Base-by-base conservation (phyloP, 1,140 invertebrate species). In the Drosophila subpulchrella region DNA sequence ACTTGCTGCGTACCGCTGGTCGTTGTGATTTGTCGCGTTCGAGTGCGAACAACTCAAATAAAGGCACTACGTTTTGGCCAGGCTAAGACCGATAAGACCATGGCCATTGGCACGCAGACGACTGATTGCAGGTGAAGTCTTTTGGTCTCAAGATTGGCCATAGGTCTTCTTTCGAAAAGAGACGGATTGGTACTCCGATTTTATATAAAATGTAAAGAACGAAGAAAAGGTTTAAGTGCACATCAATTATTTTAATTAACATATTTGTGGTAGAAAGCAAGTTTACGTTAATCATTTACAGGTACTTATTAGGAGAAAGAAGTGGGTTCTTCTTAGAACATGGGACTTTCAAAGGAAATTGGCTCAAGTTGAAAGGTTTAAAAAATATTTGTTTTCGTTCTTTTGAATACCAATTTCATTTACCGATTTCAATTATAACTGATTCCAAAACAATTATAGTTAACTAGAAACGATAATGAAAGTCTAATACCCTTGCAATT, bases 51-150 rank as follows among this genome's bases (percentile, higher is more conserved):
- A 42, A 24, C 32, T 53, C 32, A 36, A 39, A 15, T 34, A 53
- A 46, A 62, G 17, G 24, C 20, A 34, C 42, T 55, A 46, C 13
- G 30, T 39, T 47, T 63, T 44, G 30, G 32, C 74, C 50, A 54
- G 39, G 17, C 30, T 32, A 41, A 42, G 13, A 13, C 48, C 82
- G 82, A 85, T 85, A 85, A 85, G 62, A 30, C 5, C 24, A 17
- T 63, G 60, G 50, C 36, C 68, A 50, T 36, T 32, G 32, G 34
- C 60, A 55, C 17, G 60, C 60, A 55, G 39, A 34, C 60, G 32
- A 17, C 36, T 41, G 66, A 58, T 76, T 47, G 58, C 17, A 51
- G 46, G 13, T 12, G 46, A 48, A 57, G 57, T 74, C 50, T 74
- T 55, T 12, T 34, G 39, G 55, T 3, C 24, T 32, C 6, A 24